Evolutionary conservation across 2,888 invertebrate genomes (phyloP).

Genomic region (Caenorhabditis uteleia): DNA sequence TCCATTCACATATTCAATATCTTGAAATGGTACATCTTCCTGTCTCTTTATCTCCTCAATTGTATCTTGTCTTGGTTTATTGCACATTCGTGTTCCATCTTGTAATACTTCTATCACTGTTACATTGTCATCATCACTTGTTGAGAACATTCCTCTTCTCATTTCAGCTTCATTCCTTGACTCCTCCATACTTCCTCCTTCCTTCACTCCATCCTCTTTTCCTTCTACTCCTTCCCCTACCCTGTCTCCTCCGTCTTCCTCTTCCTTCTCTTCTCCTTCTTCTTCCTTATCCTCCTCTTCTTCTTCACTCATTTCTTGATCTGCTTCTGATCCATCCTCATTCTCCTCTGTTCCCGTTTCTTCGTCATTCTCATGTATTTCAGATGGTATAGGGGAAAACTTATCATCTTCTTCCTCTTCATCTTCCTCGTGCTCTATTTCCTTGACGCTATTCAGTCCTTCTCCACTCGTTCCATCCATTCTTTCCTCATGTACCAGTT

Average conservation of each 20-base stretch:
- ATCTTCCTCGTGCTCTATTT: no score
- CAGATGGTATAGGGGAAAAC: no score
- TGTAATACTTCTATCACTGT: conserved; percentile 11
- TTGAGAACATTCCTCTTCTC: background rate
- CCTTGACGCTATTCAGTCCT: no score
- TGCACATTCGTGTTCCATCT: conserved; percentile 5
- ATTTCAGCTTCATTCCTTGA: conserved; percentile 5
- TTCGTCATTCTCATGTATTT: no score
- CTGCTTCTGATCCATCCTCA: conserved; percentile 1
- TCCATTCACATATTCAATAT: no score
- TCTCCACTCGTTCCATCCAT: background rate
- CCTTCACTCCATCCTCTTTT: no score
- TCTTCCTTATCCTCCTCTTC: no score
- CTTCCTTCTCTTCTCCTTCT: background rate
- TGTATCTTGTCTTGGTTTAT: no score
- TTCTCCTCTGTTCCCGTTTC: conserved; percentile 4
- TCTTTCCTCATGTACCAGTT: background rate
- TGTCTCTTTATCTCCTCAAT: background rate
- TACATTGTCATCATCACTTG: background rate
- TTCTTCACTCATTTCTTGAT: background rate
- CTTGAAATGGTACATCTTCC: no score
- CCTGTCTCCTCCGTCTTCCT: background rate
- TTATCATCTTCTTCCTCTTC: no score
- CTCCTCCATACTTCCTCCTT: no score
- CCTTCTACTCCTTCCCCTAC: background rate